Conservation (phyloP, 2,888 invertebrate species). For the Epirrita christyi region DNA sequence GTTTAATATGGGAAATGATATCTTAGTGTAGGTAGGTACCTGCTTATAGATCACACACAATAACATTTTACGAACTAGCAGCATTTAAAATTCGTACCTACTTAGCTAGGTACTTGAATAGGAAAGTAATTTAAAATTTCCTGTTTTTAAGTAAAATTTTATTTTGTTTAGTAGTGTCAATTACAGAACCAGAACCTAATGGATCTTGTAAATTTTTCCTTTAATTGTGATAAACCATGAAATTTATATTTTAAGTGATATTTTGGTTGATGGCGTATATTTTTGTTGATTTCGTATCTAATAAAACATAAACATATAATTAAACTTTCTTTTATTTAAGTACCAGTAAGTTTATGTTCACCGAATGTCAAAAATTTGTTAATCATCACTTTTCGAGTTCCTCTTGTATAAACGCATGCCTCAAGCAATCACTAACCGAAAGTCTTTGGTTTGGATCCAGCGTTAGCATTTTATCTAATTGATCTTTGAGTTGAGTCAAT, state of each 20-base stretch:
- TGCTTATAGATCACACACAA: too few species aligned
- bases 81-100: background rate
- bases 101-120: background rate
- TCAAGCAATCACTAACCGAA: constrained; percentile 94
- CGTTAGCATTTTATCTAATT: constrained; percentile 95
- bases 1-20: constrained; percentile 2
- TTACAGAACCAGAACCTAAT: constrained; percentile 30
- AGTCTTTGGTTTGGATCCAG: constrained; percentile 95
- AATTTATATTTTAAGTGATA: constrained; percentile 67
- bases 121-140: background rate
- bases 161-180: constrained; percentile 28
- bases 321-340: constrained; percentile 59
- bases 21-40: too few species aligned
- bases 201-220: constrained; percentile 65
- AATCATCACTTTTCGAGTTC: constrained; percentile 52
- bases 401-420: constrained; percentile 93
- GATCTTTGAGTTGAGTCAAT: constrained; percentile 95
- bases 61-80: too few species aligned
- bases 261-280: constrained; percentile 75
- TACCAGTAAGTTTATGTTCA: constrained; percentile 23
- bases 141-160: background rate
- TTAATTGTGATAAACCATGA: constrained; percentile 75
- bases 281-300: constrained; percentile 72
- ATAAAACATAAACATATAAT: constrained; percentile 68
- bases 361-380: constrained; percentile 29